Evolutionary conservation across 2,888 invertebrate genomes (phyloP), one percentile per base, ranked within the genome.

Genomic region (Macaria notata): DNA sequence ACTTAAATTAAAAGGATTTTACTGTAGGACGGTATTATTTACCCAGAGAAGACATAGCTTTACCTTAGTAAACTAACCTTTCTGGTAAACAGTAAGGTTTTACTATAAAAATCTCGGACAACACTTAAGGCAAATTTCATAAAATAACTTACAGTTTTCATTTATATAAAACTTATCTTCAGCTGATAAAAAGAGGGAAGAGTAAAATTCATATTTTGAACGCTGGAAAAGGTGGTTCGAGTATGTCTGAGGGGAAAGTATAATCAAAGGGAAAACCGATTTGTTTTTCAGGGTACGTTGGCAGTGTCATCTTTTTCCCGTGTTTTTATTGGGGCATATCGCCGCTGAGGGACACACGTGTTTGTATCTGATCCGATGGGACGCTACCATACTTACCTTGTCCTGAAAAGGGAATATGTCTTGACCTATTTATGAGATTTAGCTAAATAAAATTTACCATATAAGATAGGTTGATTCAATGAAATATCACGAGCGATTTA

Each of bases 311-410:
- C 53, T 58, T 53, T 51, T 57, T 29, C 49, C 46, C 53, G 42
- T 58, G 42, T 58, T 53, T 58, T 58, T 58, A 58, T 58, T 49
- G 57, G 53, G 30, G 46, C 46, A 31, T 58, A 49, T 58, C 49
- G 53, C 49, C 53, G 53, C 41, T 42, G 49, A 46, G 49, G 57
- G 57, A 53, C 53, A 49, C 41, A n/a, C 46, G 42, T 42, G 53
- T 49, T 57, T 53, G 46, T 53, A 53, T 49, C 49, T 53, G 53
- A 58, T 53, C 46, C 46, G 36, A 53, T 53, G 39, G 49, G 56
- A 52, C 50, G 46, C 46, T 49, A 50, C 46, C 33, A 39, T 44
- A 41, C 46, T 46, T 7, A 36, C 7, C 7, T 54, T 45, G n/a
- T 49, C 46, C 36, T 9, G 8, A 4, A 36, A 8, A 41, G 48